phyloP scores from a whole-genome alignment of 2,888 invertebrate species.

The Calameuta pallipes region DNA sequence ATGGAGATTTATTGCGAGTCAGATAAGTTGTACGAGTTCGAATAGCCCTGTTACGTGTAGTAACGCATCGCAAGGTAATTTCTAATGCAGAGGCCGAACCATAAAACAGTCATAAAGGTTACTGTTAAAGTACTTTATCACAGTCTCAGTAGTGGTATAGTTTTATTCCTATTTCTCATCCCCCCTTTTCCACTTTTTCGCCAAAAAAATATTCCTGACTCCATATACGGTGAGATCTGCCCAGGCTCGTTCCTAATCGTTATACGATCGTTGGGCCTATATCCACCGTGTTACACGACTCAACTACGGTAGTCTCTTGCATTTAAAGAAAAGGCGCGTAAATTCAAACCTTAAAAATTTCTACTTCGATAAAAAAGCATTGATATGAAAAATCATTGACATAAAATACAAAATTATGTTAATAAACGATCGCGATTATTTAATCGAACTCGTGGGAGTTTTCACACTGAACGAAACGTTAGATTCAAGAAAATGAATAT shows the following conservation, averaged over 20 bases:
- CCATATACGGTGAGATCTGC: background rate
- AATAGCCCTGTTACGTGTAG: background rate
- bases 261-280: background rate
- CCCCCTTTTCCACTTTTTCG: background rate
- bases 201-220: background rate
- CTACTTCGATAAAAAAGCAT: background rate
- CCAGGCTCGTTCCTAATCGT: background rate
- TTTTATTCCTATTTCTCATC: background rate
- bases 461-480: background rate
- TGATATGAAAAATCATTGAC: background rate
- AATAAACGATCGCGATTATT: background rate
- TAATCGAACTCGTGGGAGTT: background rate
- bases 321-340: background rate
- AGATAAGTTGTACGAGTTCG: background rate
- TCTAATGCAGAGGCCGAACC: slow-evolving; percentile 6
- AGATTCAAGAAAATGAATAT: background rate
- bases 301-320: background rate
- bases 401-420: background rate
- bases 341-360: background rate
- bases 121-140: slow-evolving; percentile 5
- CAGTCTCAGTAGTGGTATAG: background rate
- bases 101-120: slow-evolving; percentile 7
- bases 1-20: background rate
- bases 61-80: slow-evolving; percentile 1
- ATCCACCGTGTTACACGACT: background rate